Conservation (phyloP, 1,140 invertebrate genomes). For the Ips nitidus region DNA sequence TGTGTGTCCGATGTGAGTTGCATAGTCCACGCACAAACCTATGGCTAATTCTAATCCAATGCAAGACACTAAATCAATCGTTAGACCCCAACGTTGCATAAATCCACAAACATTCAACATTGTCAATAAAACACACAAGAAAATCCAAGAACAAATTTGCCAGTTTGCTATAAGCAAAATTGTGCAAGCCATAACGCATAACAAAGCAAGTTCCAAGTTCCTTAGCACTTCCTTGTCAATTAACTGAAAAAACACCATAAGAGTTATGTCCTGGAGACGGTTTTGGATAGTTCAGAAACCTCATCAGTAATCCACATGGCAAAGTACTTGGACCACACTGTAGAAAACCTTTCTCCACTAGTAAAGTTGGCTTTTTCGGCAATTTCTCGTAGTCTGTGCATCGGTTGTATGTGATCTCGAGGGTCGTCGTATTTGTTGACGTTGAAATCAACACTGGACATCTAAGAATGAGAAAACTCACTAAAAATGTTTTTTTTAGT, state of each 20-base stretch:
- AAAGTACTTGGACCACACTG: conserved; percentile 71
- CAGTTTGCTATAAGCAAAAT: conserved; percentile 78
- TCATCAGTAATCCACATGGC: conserved; percentile 78
- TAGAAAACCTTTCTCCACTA: conserved; percentile 61
- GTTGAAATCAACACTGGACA: conserved; percentile 63
- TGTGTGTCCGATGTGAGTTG: conserved; percentile 84
- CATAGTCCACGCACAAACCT: conserved; percentile 86
- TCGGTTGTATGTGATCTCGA: conserved; percentile 71
- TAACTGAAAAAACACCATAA: conserved; percentile 48
- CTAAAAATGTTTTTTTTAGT: background rate
- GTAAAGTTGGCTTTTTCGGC: conserved; percentile 59
- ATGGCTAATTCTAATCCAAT: conserved; percentile 83
- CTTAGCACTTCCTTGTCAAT: conserved; percentile 75
- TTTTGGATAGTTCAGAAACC: conserved; percentile 45
- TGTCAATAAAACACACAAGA: conserved; percentile 74
- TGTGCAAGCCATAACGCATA: conserved; percentile 81
- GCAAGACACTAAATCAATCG: conserved; percentile 83
- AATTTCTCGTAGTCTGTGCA: conserved; percentile 64
- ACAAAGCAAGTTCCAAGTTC: conserved; percentile 75
- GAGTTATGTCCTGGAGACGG: background rate
- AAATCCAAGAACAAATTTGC: conserved; percentile 76
- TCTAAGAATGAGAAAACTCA: conserved; percentile 42
- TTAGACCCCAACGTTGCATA: conserved; percentile 79
- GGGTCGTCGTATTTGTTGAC: conserved; percentile 63
- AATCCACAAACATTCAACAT: conserved; percentile 80